Base-by-base conservation (phyloP, 1,140 invertebrate species). In the Triops longicaudatus region DNA sequence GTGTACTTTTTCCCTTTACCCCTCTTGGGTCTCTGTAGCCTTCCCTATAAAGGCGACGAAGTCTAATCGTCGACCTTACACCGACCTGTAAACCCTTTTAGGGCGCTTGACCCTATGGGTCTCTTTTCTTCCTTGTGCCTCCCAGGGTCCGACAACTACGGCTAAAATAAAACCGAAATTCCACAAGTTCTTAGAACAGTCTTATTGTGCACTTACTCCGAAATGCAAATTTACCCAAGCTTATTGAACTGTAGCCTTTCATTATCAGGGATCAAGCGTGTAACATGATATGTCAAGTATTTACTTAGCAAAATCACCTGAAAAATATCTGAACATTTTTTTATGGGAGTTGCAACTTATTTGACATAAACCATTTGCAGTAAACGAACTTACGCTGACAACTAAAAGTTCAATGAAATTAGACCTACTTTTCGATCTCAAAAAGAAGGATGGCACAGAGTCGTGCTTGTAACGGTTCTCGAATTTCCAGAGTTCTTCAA, bases 61-160 rank as follows among this genome's bases (percentile, higher is more conserved):
- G 50, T 63, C 50, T 63, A 63, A 63, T 63, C 50, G 50, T 63
- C 50, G 50, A 63, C 50, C 50, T 63, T 63, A 63, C 50, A 63
- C 50, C 50, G 50, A 63, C 50, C 50, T 63, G 22, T 63, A 63
- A 37, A 63, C 50, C 50, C 50, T 63, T 63, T 63, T 63, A 63
- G 17, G 50, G 50, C 50, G 50, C 22, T 63, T 63, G 50, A 63
- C 50, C 50, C 50, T 63, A 17, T 0, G 3, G 50, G n/a, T 63
- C n/a, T 63, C 31, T 37, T 63, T 22, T 22, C 22, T 22, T 63
- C 50, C 22, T 17, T 17, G 14, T 17, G 50, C 17, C 50, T 63
- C 50, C 50, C n/a, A n/a, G 50, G 50, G 50, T 63, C n/a, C 50
- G 5, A 63, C 10, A 63, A 63, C n/a, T 22, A n/a, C 50, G 50